Conservation (phyloP, 2,797 vertebrate genomes). For the Nannoperca obscura region DNA sequence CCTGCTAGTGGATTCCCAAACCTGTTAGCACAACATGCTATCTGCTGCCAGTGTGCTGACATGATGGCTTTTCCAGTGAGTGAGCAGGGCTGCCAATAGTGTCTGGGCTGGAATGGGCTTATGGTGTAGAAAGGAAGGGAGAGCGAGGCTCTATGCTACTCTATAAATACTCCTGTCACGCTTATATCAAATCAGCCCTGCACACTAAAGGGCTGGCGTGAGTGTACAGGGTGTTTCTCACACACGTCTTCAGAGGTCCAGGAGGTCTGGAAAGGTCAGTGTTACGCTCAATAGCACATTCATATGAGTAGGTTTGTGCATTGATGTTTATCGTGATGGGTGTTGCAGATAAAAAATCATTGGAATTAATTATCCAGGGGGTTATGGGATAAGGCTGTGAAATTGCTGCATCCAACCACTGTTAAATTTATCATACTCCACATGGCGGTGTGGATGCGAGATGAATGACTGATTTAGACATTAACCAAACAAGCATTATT, state of each 20-base stretch:
- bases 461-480: slow-evolving; percentile 69
- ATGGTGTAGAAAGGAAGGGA: slow-evolving; percentile 65
- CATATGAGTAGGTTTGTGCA: slow-evolving; percentile 72
- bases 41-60: slow-evolving; percentile 84
- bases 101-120: slow-evolving; percentile 80
- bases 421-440: slow-evolving; percentile 67
- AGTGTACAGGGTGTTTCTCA: slow-evolving; percentile 78
- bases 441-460: slow-evolving; percentile 44
- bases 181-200: slow-evolving; percentile 82
- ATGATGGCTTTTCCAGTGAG: slow-evolving; percentile 86
- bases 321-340: slow-evolving; percentile 81
- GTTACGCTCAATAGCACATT: slow-evolving; percentile 81
- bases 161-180: slow-evolving; percentile 86
- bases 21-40: slow-evolving; percentile 85
- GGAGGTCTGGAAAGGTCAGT: slow-evolving; percentile 80
- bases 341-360: slow-evolving; percentile 80
- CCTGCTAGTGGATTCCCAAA: slow-evolving; percentile 73
- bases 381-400: slow-evolving; percentile 75
- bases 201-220: slow-evolving; percentile 76
- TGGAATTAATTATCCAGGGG: slow-evolving; percentile 82
- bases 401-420: slow-evolving; percentile 70
- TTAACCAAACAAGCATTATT: slow-evolving; percentile 65
- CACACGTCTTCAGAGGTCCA: slow-evolving; percentile 73
- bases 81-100: slow-evolving; percentile 83
- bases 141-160: slow-evolving; percentile 69